A percentile compares a stretch with the other conserved stretches of the same genome.
phyloP scores from a whole-genome alignment of 2,113 vertebrate species.

The Pomatorhinus ruficollis region DNA sequence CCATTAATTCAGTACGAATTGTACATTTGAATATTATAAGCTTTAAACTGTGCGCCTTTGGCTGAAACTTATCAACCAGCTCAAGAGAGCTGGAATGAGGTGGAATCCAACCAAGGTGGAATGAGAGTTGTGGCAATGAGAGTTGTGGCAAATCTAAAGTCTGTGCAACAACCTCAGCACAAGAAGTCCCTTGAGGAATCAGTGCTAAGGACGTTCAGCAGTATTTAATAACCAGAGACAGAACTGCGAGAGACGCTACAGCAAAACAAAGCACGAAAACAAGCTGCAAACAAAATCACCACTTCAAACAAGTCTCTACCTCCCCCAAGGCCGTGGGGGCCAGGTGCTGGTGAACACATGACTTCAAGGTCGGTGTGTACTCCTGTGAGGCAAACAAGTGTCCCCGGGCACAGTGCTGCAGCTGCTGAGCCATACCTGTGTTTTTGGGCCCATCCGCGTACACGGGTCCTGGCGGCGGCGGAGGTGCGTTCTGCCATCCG shows the following conservation, averaged over 20 bases:
- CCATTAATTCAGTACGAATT: not conserved
- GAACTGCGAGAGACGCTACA: not conserved
- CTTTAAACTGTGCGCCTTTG: not conserved
- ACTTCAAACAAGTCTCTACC: not conserved
- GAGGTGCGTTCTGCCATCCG: slow-evolving; percentile 83
- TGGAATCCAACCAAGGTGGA: not conserved
- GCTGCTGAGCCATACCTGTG: slow-evolving; percentile 79
- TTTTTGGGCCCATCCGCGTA: slow-evolving; percentile 90
- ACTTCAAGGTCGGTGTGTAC: not conserved
- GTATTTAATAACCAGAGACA: not conserved
- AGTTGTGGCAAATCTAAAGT: not conserved
- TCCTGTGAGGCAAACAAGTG: not conserved
- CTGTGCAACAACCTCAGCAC: not conserved
- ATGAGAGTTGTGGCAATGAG: not conserved
- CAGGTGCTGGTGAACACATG: not conserved
- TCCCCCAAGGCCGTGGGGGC: too few relatives aligned
- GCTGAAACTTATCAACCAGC: not conserved
- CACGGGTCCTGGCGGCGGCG: slow-evolving; percentile 80
- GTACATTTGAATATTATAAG: not conserved
- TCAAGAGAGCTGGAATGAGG: not conserved
- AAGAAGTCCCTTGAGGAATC: not conserved
- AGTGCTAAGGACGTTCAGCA: not conserved
- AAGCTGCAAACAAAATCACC: not conserved
- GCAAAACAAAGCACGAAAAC: not conserved
- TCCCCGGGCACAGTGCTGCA: fast-evolving